Evolutionary conservation across 2,113 vertebrate species (phyloP).

Genomic region (Cygnus buccinator): DNA sequence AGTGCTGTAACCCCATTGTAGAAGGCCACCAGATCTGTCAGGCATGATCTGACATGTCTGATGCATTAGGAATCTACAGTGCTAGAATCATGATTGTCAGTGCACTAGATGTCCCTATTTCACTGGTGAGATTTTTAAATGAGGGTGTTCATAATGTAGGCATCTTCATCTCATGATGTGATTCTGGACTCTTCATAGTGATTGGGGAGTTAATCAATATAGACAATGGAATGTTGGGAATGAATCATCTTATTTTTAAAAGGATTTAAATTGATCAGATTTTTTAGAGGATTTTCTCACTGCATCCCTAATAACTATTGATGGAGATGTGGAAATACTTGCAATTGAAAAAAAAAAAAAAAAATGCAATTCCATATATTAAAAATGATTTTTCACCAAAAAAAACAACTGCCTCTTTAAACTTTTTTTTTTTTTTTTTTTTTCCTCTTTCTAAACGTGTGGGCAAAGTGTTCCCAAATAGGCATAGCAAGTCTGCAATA

Average conservation of each 20-base stretch:
- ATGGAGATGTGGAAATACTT: neutral
- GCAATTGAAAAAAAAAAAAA: neutral
- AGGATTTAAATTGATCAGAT: neutral
- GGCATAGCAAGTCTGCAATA: neutral
- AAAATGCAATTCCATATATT: neutral
- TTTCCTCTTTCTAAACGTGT: neutral
- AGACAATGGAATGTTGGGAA: neutral
- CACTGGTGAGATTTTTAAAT: neutral
- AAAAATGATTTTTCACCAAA: neutral
- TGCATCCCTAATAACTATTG: neutral
- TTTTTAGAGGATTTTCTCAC: neutral
- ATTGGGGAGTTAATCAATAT: rapidly evolving
- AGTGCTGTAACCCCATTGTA: too few relatives aligned
- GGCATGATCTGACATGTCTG: too few relatives aligned
- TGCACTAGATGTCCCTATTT: neutral
- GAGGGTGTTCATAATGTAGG: neutral
- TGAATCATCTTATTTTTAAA: neutral
- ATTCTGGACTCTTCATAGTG: neutral
- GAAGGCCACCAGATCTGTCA: too few relatives aligned
- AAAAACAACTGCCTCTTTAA: neutral
- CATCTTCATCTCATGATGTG: neutral
- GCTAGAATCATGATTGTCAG: neutral
- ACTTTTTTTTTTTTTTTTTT: neutral
- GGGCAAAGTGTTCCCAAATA: neutral
- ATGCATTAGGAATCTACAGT: neutral